Evolutionary conservation across 1,140 invertebrate genomes (phyloP).

Genomic region (Macrobrachium rosenbergii): DNA sequence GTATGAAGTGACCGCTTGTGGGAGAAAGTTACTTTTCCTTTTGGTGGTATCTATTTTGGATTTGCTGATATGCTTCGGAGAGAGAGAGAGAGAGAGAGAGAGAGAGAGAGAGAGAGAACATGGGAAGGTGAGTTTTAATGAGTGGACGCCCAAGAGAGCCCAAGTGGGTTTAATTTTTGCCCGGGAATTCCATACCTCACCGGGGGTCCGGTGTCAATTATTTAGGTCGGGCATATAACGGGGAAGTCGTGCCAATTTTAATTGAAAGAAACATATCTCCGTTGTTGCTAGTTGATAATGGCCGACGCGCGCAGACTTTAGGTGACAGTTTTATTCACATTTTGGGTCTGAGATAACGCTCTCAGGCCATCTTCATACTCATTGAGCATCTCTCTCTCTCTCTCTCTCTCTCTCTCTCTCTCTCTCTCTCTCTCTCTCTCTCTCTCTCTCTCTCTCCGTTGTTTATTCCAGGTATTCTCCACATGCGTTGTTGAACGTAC

Average conservation of each 20-base stretch:
- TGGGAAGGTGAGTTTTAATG: not conserved
- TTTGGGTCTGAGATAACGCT: no score
- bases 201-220: no score
- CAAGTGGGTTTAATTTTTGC: not conserved
- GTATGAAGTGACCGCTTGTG: no score
- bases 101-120: slow-evolving; percentile 12
- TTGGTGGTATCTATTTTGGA: not conserved
- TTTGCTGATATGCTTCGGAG: not conserved
- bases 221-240: no score
- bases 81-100: slow-evolving; percentile 6
- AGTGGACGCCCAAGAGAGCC: not conserved
- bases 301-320: no score
- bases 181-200: no score
- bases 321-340: no score
- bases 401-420: slow-evolving; percentile 14
- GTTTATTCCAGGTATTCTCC: not conserved
- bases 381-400: slow-evolving; percentile 5
- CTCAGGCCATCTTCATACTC: not conserved
- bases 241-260: no score
- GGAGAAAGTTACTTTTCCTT: no score
- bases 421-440: slow-evolving; percentile 13
- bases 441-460: slow-evolving; percentile 7
- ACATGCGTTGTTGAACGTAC: no score
- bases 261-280: no score
- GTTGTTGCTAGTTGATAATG: no score